Percentiles rank a stretch among this genome's conserved stretches.
Conservation (phyloP, 2,797 vertebrate species). For the Amniataba percoides region DNA sequence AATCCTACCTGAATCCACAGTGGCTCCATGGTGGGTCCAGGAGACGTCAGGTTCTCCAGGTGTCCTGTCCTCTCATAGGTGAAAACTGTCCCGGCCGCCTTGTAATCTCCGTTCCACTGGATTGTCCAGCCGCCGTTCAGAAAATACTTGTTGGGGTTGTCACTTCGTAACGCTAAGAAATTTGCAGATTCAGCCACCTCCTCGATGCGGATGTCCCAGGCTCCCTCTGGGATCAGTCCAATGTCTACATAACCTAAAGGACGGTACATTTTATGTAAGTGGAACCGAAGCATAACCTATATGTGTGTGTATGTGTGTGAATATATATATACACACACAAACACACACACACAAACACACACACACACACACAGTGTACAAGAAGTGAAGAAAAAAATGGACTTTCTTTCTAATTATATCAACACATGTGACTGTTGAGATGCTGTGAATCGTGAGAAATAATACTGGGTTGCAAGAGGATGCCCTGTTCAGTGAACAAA, state of each 20-base stretch:
- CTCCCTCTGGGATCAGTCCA: constrained; percentile 93
- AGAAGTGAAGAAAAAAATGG: no score
- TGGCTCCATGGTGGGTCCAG: constrained; percentile 92
- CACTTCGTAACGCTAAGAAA: constrained; percentile 92
- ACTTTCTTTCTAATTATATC: no score
- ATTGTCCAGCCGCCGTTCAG: constrained; percentile 97
- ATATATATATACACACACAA: no score
- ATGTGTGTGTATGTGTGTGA: no score
- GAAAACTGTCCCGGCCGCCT: constrained; percentile 94
- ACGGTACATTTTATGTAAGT: background rate
- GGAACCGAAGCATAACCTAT: background rate
- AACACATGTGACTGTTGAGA: no score
- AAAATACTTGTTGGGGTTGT: constrained; percentile 92
- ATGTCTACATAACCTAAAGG: constrained; percentile 93
- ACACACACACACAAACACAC: no score
- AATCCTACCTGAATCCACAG: constrained; percentile 95
- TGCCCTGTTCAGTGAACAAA: no score
- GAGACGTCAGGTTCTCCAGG: constrained; percentile 94
- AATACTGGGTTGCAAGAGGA: no score
- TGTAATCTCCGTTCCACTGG: constrained; percentile 96
- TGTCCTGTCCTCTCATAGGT: constrained; percentile 92
- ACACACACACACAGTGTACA: no score
- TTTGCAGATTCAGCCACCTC: constrained; percentile 94
- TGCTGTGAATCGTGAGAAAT: no score
- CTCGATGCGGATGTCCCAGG: constrained; percentile 92